Base-by-base conservation (phyloP, 1,140 invertebrate species). In the Glomeris maerens region DNA sequence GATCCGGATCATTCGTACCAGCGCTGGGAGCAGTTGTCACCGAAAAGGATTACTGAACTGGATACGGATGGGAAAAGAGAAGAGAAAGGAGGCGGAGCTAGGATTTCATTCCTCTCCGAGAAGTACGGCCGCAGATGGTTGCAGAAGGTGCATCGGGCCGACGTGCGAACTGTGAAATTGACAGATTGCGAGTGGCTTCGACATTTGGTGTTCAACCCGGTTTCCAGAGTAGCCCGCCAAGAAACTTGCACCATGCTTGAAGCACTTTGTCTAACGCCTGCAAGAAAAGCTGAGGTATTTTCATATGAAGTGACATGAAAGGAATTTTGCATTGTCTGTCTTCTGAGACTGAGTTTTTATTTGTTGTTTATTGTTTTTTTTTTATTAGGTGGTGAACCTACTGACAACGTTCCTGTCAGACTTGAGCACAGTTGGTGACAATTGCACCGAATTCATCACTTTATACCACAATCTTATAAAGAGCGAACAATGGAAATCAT, bases 161-260 rank as follows among this genome's bases (percentile, higher is more conserved):
- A 46, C 39, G 31, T 39, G 20, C 2, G 53, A 25, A 50, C 52
- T 27, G 52, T 78, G 2, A 72, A 72, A 44, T 60, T 81, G 21
- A 65, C 71, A 3, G 74, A 79, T 52, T 74, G 76, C 1, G 82
- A 82, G 2, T 95, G 91, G 91, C 69, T 95, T 4, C 80, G 85
- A 52, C 81, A 82, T 4, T 80, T 94, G 4, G 74, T 95, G 53
- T 95, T 95, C 62, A 92, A 91, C 67, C 78, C 84, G 1, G 88
- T 85, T 62, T 94, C 89, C 0, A 74, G 85, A 40, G 76, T 90
- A 40, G 87, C 87, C 0, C 74, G 92, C 26, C 81, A 89, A 63
- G 81, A 91, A 17, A 86, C 87, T 2, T 93, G 88, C 58, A 83
- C 81, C 56, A 81, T 95, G 70, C 75, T 93, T 0, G 83, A 88